Percentiles rank a stretch among this genome's conserved stretches.
Conservation (phyloP, 2,797 vertebrate species). For the Potorous gilbertii region DNA sequence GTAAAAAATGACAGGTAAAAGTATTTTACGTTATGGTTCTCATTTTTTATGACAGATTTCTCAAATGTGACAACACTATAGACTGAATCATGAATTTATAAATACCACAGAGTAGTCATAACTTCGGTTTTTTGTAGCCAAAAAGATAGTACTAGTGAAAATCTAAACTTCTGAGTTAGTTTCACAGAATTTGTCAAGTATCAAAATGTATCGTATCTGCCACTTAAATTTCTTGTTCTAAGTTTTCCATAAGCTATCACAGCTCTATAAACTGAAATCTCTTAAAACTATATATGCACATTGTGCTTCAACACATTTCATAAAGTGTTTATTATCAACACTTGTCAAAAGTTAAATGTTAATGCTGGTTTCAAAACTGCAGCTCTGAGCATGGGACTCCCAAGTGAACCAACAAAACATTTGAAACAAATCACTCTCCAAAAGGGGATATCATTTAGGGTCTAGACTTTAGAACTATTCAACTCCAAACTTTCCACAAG, state of each 20-base stretch:
- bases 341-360: slow-evolving; percentile 39
- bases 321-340: neutral
- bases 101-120: neutral
- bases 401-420: neutral
- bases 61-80: neutral
- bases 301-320: slow-evolving; percentile 30
- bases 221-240: neutral
- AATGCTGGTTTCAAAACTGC: slow-evolving; percentile 39
- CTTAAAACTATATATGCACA: neutral
- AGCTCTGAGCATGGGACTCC: neutral
- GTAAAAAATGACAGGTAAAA: neutral
- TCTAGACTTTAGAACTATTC: neutral
- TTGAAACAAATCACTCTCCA: neutral
- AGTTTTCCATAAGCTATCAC: neutral
- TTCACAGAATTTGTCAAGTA: slow-evolving; percentile 25
- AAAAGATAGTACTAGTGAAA: neutral
- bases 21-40: neutral
- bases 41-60: neutral
- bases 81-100: neutral
- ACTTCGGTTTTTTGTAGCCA: slow-evolving; percentile 2
- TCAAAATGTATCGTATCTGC: neutral
- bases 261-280: neutral
- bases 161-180: neutral
- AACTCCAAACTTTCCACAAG: neutral
- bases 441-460: neutral